These are phyloP conservation scores for Mobula birostris DNA, from an alignment of 2,113 vertebrate genomes.

Conservation along the genomic window DNA sequence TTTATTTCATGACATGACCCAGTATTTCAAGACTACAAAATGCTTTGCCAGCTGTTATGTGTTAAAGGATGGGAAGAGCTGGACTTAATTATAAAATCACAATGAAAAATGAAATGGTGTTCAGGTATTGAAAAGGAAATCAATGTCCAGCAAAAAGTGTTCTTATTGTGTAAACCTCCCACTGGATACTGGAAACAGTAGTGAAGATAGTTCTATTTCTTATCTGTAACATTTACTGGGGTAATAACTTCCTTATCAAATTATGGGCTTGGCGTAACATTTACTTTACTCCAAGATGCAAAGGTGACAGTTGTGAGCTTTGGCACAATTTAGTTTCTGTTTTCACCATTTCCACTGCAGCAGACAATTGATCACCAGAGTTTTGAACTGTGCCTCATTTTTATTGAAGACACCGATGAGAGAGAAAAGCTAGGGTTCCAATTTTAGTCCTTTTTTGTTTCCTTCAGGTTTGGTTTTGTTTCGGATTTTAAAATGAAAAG, in stretches of 20 bases:
- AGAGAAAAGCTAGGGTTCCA: not conserved
- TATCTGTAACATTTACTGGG: not conserved
- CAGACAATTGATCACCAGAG: not conserved
- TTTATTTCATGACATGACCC: too few relatives aligned
- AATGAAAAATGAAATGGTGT: not conserved
- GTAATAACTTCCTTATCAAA: not conserved
- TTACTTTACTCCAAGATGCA: not conserved
- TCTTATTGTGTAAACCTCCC: not conserved
- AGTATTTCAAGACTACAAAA: too few relatives aligned
- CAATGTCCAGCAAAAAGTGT: not conserved
- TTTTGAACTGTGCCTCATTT: not conserved
- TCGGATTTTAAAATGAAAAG: not conserved
- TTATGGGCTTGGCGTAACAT: not conserved
- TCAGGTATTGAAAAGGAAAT: not conserved
- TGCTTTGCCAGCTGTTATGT: too few relatives aligned
- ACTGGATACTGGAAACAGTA: not conserved
- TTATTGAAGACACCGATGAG: not conserved
- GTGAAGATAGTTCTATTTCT: not conserved
- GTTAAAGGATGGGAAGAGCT: not conserved
- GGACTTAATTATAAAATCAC: not conserved
- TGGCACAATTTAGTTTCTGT: not conserved
- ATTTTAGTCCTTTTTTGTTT: not conserved
- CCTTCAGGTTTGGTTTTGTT: not conserved
- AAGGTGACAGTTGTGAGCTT: not conserved
- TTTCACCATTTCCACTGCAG: not conserved